phyloP scores from a whole-genome alignment of 2,888 invertebrate species.

The Lasioglossum pauxillum region DNA sequence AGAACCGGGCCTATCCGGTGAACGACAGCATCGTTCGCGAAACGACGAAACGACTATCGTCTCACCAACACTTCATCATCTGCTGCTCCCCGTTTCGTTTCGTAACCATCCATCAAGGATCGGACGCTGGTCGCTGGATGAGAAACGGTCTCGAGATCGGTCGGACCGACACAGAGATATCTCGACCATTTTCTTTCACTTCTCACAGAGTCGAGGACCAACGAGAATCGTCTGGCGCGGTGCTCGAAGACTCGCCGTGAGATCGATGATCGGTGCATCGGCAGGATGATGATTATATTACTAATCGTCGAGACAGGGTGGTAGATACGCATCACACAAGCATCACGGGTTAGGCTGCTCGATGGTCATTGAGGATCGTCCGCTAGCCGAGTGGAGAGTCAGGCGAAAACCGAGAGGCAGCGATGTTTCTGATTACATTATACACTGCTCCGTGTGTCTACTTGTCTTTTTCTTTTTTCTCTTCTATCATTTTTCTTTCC shows the following conservation, averaged over 20 bases:
- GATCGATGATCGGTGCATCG: not conserved
- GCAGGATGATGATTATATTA: not conserved
- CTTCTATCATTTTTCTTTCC: slow-evolving; percentile 1
- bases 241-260: slow-evolving; percentile 1
- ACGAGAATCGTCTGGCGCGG: slow-evolving; percentile 11
- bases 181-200: not conserved
- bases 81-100: slow-evolving; percentile 1
- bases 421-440: slow-evolving; percentile 14
- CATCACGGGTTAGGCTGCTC: slow-evolving; percentile 2
- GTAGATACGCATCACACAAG: slow-evolving; percentile 1
- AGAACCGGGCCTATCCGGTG: slow-evolving; percentile 48
- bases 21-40: slow-evolving; percentile 13
- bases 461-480: slow-evolving; percentile 5
- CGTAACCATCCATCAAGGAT: not conserved
- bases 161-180: not conserved
- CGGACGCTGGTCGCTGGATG: slow-evolving; percentile 11
- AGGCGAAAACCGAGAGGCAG: slow-evolving; percentile 40
- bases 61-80: slow-evolving; percentile 3
- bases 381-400: slow-evolving; percentile 30
- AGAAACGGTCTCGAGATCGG: not conserved
- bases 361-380: slow-evolving; percentile 55
- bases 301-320: slow-evolving; percentile 12
- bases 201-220: slow-evolving; percentile 16
- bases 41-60: not conserved
- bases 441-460: slow-evolving; percentile 20